Percentiles rank a stretch among this genome's conserved stretches.
These are phyloP conservation scores for Synergus umbraculus DNA, from an alignment of 2,888 invertebrate genomes.

Conservation along the genomic window DNA sequence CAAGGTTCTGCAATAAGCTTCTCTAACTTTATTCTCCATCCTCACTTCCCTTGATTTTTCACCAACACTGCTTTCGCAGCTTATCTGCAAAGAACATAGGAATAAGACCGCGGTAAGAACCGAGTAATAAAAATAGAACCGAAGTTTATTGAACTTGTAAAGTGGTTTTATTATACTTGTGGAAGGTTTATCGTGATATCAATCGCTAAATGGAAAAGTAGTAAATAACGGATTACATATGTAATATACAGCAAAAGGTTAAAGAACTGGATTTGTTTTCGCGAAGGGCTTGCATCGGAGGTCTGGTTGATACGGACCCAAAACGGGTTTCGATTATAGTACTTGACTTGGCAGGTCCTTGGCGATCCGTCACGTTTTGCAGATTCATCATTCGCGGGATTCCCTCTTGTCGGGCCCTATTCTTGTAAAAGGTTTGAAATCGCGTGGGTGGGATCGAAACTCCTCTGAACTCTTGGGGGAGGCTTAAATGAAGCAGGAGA, in stretches of 20 bases:
- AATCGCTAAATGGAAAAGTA: conserved; percentile 21
- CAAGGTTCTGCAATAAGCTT: neutral
- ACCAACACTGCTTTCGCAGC: neutral
- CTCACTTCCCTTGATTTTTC: neutral
- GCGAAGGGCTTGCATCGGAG: conserved; percentile 3
- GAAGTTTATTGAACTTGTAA: conserved; percentile 25
- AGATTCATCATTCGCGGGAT: conserved; percentile 33
- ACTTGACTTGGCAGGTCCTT: conserved; percentile 31
- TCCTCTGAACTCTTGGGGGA: conserved; percentile 18
- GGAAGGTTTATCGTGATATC: conserved; percentile 22
- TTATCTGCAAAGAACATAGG: neutral
- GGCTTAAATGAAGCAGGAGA: conserved; percentile 34
- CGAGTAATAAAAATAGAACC: neutral
- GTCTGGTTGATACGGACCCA: conserved; percentile 6
- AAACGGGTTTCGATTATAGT: conserved; percentile 30
- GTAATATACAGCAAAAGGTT: neutral
- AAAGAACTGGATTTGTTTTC: conserved; percentile 36
- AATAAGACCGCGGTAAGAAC: neutral
- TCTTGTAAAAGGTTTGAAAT: conserved; percentile 3
- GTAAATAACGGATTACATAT: conserved; percentile 37
- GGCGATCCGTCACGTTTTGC: conserved; percentile 30
- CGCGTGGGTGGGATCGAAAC: conserved; percentile 30
- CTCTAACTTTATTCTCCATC: conserved; percentile 6
- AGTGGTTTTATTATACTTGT: neutral
- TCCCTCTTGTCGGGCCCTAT: conserved; percentile 29